Evolutionary conservation across 1,140 invertebrate genomes (phyloP).

Genomic region (Pseudomyrmex pallidus): DNA sequence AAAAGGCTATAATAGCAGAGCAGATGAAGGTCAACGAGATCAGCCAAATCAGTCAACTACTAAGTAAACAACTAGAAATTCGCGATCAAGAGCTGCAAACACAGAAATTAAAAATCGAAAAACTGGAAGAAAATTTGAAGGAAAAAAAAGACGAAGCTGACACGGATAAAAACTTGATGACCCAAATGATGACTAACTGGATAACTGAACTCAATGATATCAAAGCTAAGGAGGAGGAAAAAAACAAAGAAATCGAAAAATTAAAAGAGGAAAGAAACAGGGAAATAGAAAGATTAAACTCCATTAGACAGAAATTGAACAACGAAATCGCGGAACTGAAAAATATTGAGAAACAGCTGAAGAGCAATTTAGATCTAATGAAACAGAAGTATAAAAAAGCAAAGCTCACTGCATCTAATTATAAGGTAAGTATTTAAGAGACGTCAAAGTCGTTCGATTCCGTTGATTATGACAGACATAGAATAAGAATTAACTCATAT

Average conservation of each 20-base stretch:
- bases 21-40: constrained; percentile 76
- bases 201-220: constrained; percentile 74
- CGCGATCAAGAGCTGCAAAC: constrained; percentile 74
- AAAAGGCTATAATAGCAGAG: constrained; percentile 73
- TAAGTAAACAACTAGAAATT: constrained; percentile 75
- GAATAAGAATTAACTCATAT: too few relatives aligned
- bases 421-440: constrained; percentile 75
- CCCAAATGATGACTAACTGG: constrained; percentile 80
- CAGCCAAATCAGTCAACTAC: constrained; percentile 68
- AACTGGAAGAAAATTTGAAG: constrained; percentile 72
- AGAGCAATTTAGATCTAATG: constrained; percentile 69
- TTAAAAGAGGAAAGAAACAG: constrained; percentile 69
- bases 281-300: constrained; percentile 72
- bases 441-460: background rate
- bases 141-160: constrained; percentile 77
- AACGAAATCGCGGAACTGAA: constrained; percentile 72
- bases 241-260: constrained; percentile 54
- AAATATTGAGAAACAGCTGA: constrained; percentile 74
- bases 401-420: constrained; percentile 79
- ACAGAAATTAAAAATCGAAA: constrained; percentile 76
- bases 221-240: constrained; percentile 73
- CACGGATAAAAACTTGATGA: constrained; percentile 78
- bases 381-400: constrained; percentile 78
- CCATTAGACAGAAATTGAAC: constrained; percentile 66
- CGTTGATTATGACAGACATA: background rate